Conservation (phyloP, 2,797 vertebrate species). For the Gymnopithys bicolor region DNA sequence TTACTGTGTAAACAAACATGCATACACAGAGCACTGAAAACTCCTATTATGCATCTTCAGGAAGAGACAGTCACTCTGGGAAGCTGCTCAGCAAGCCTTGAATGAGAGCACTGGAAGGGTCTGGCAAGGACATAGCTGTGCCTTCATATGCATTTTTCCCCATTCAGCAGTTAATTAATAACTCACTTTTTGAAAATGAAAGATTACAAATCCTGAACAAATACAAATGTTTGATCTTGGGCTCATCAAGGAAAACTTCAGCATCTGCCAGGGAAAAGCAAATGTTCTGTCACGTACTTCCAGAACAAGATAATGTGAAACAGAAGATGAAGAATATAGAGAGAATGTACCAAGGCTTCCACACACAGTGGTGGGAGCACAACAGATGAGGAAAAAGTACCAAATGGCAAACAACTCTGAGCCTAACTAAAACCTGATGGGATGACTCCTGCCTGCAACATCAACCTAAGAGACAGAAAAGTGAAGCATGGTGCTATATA, state of each 20-base stretch:
- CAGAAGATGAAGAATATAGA: conserved; percentile 40
- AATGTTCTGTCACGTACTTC: conserved; percentile 51
- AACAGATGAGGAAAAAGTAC: not conserved
- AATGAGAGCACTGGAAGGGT: not conserved
- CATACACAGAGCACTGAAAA: not conserved
- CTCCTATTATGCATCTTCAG: not conserved
- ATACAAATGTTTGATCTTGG: conserved; percentile 33
- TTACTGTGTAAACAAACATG: not conserved
- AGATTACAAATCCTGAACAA: conserved; percentile 52
- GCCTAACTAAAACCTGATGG: conserved; percentile 29
- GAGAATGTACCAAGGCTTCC: not conserved
- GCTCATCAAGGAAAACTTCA: conserved; percentile 48
- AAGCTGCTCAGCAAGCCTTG: not conserved
- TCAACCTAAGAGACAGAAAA: not conserved
- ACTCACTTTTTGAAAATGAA: conserved; percentile 46
- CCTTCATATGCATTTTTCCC: conserved; percentile 16
- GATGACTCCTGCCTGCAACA: not conserved
- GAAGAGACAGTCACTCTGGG: not conserved
- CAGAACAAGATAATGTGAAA: conserved; percentile 49
- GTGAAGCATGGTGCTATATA: not conserved
- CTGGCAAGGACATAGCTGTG: not conserved
- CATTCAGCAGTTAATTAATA: conserved; percentile 53
- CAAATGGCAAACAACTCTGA: not conserved
- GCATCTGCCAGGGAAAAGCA: conserved; percentile 53
- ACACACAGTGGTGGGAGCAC: not conserved